These are phyloP conservation scores for Trypoxylus dichotomus DNA, from an alignment of 1,140 invertebrate genomes.

Conservation along the genomic window DNA sequence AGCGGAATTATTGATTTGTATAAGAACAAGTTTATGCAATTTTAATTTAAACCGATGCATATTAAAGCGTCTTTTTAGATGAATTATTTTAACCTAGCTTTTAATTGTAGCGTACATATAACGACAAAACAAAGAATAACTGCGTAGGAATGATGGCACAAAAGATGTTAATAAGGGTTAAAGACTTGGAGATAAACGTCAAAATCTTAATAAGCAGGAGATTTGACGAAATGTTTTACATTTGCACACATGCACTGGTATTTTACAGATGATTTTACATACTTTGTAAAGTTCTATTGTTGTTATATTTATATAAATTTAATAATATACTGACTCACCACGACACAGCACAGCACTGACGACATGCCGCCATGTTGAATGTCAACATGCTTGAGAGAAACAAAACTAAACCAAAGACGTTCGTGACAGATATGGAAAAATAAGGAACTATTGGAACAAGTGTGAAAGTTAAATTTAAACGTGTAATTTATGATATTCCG, in stretches of 20 bases:
- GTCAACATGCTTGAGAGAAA: constrained; percentile 58
- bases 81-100: neutral
- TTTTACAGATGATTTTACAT: constrained; percentile 37
- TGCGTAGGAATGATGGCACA: constrained; percentile 35
- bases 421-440: constrained; percentile 13
- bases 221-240: neutral
- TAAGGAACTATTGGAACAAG: neutral
- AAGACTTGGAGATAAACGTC: constrained; percentile 30
- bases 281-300: constrained; percentile 41
- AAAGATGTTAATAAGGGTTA: constrained; percentile 45
- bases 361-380: constrained; percentile 91
- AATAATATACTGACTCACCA: constrained; percentile 64
- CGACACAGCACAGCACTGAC: constrained; percentile 92
- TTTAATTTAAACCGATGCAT: neutral
- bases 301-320: constrained; percentile 44
- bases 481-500: constrained; percentile 29
- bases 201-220: constrained; percentile 11
- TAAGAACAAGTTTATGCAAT: constrained; percentile 18
- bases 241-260: neutral
- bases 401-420: constrained; percentile 38
- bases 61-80: neutral
- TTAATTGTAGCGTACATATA: neutral
- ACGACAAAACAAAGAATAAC: constrained; percentile 26
- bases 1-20: constrained; percentile 49
- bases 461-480: neutral